A percentile compares a stretch with the other conserved stretches of the same genome.
These are phyloP conservation scores for Elaphurus davidianus DNA, from an alignment of 2,113 vertebrate species.

Conservation along the genomic window DNA sequence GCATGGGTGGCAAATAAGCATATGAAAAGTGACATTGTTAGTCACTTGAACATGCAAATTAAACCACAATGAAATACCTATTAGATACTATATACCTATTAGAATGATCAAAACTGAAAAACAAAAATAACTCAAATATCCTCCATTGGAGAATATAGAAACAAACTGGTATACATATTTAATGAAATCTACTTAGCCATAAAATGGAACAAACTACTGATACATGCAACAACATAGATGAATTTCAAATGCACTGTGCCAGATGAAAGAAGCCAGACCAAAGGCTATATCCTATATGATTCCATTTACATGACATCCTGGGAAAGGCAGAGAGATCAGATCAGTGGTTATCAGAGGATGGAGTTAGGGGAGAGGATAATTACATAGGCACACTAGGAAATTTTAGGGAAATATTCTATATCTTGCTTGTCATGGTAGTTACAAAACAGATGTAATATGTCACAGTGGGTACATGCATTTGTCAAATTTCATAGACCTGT, in stretches of 20 bases:
- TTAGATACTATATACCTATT: neutral
- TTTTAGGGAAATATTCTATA: neutral
- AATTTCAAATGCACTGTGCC: neutral
- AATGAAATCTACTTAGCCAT: constrained; percentile 9
- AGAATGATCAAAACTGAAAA: neutral
- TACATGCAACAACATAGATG: neutral
- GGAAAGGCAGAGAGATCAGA: constrained; percentile 8
- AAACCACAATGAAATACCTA: neutral
- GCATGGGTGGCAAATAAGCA: neutral
- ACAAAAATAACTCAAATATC: neutral
- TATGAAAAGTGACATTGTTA: neutral
- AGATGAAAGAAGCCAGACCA: neutral
- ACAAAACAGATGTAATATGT: neutral
- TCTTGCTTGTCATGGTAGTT: neutral
- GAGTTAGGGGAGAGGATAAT: neutral
- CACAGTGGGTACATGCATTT: neutral
- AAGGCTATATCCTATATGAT: neutral
- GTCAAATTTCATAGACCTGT: neutral
- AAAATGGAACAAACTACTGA: neutral
- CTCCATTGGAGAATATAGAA: neutral
- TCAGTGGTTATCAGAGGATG: neutral
- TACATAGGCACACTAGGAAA: neutral
- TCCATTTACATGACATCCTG: neutral
- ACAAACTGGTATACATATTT: neutral
- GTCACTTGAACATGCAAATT: neutral